These are phyloP conservation scores for Isaurus tuberculatus DNA, from an alignment of 92 coral and sea anemone species.

Conservation along the genomic window DNA sequence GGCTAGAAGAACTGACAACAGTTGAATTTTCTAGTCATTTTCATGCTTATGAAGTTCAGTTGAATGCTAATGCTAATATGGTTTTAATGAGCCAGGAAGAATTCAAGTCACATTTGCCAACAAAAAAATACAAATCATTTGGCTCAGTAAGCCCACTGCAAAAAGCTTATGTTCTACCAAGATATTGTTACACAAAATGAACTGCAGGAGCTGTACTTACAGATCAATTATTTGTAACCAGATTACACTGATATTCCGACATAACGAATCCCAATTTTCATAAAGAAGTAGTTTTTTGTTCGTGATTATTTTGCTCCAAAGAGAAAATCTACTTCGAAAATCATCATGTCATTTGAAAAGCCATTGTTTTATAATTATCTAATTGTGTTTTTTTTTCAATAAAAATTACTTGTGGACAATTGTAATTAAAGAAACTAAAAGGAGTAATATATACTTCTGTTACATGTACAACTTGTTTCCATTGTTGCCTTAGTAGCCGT, in stretches of 20 bases:
- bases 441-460: not conserved
- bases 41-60: conserved; percentile 57
- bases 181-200: conserved; percentile 38
- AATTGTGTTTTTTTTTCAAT: not conserved
- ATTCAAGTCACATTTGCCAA: conserved; percentile 47
- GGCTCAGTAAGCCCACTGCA: conserved; percentile 36
- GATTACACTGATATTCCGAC: not conserved
- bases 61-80: conserved; percentile 31
- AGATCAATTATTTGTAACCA: conserved; percentile 12
- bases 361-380: not conserved
- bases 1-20: conserved; percentile 29
- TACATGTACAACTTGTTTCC: not conserved
- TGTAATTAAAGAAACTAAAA: conserved; percentile 3
- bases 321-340: conserved; percentile 11
- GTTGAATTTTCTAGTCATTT: conserved; percentile 49
- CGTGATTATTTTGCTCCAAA: not conserved
- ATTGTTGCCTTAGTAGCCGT: conserved; percentile 12
- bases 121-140: conserved; percentile 36
- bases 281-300: conserved; percentile 2
- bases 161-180: conserved; percentile 51
- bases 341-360: conserved; percentile 3
- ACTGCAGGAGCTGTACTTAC: not conserved
- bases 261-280: conserved; percentile 7
- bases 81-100: conserved; percentile 43
- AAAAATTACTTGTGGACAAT: conserved; percentile 1